A percentile compares a stretch with the other conserved stretches of the same genome.
Conservation (phyloP, 2,797 vertebrate genomes). For the Sciurus carolinensis region DNA sequence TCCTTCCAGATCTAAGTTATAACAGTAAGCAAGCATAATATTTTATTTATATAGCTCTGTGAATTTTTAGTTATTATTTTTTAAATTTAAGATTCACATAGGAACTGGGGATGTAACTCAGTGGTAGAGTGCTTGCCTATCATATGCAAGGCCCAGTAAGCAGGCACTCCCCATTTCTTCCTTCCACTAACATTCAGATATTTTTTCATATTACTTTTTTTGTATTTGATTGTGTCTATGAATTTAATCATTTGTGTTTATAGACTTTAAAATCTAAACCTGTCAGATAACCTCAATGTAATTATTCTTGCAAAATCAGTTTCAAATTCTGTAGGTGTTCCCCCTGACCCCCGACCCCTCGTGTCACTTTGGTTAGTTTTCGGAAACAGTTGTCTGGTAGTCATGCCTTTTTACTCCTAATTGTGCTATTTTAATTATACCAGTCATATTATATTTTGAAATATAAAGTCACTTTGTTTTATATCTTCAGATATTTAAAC, state of each 20-base stretch:
- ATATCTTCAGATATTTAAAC: slow-evolving; percentile 13
- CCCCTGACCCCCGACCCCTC: rapidly evolving
- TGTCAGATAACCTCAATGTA: slow-evolving; percentile 5
- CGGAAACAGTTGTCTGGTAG: background rate
- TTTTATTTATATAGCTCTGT: slow-evolving; percentile 20
- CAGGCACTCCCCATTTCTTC: background rate
- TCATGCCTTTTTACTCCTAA: background rate
- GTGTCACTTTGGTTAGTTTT: slow-evolving; percentile 40
- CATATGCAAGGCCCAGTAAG: background rate
- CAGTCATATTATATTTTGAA: slow-evolving; percentile 4
- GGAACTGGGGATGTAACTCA: too few relatives aligned
- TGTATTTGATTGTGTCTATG: background rate
- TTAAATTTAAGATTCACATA: background rate
- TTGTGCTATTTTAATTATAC: slow-evolving; percentile 23
- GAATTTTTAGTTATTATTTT: slow-evolving; percentile 9
- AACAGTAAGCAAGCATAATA: background rate
- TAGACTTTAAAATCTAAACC: slow-evolving; percentile 26
- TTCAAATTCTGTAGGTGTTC: background rate
- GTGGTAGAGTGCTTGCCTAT: too few relatives aligned
- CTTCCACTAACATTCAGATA: background rate
- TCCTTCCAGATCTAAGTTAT: background rate
- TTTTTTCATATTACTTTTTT: background rate
- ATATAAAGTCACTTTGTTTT: slow-evolving; percentile 30
- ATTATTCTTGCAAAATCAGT: slow-evolving; percentile 46
- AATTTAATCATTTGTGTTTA: slow-evolving; percentile 56